Evolutionary conservation across 2,888 invertebrate species (phyloP), one percentile per base, ranked within the genome.

Genomic region (Cheiracanthium punctorium): DNA sequence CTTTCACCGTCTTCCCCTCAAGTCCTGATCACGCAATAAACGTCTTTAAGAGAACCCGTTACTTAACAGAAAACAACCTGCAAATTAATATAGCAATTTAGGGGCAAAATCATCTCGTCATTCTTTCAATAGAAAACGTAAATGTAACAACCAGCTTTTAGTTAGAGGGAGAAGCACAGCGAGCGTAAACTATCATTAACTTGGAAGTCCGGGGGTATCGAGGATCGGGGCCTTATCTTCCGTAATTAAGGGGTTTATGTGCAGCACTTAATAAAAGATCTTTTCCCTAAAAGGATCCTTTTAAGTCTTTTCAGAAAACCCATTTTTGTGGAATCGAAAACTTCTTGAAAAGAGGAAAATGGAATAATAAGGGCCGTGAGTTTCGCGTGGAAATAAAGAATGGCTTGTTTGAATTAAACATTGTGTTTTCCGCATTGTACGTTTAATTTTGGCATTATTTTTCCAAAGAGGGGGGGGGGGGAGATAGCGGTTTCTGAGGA

Each of bases 171-270:
- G 37, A 37, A 37, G 10, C 37, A 37, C 24, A 24, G 58, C 24
- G 24, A 24, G 58, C 24, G 24, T 58, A 58, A 58, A 58, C 58
- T 24, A 58, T 58, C 58, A 58, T 58, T 58, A 24, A 24, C 1
- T 58, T 24, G 58, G 24, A 24, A 24, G 37, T 37, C 37, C 24
- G 7, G 24, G 14, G 17, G 48, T 17, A 20, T 58, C 17, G 24
- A 58, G 58, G 24, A 58, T 24, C 24, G 24, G n/a, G 20, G 20
- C 12, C n/a, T 58, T 58, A 58, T 24, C 58, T 58, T n/a, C 20
- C 12, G 12, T 17, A 58, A 58, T 58, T 58, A 58, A 58, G 58
- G n/a, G 58, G 58, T 58, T 58, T 58, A 58, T 58, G 58, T 58
- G 58, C 58, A 58, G 14, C n/a, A n/a, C n/a, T 58, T 58, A 58